phyloP scores from a whole-genome alignment of 2,888 invertebrate species.

The Liposcelis brunnea region DNA sequence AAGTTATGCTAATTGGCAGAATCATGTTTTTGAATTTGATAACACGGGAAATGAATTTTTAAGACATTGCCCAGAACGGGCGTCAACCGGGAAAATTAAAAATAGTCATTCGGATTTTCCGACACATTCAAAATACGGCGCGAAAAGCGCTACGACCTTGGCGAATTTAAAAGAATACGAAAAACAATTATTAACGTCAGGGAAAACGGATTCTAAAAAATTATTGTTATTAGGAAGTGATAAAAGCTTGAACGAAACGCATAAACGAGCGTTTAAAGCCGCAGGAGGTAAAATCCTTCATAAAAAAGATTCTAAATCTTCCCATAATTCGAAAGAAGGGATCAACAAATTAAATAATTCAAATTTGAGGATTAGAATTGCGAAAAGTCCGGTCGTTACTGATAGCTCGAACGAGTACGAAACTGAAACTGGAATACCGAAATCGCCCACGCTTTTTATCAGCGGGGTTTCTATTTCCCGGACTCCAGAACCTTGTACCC shows the following conservation, averaged over 20 bases:
- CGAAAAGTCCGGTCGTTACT: conserved; percentile 25
- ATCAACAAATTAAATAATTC: neutral
- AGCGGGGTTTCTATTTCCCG: conserved; percentile 38
- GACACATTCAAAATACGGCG: neutral
- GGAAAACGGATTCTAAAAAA: neutral
- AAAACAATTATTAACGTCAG: neutral
- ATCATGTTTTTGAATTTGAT: conserved; percentile 6
- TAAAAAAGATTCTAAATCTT: conserved; percentile 16
- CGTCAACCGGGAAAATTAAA: conserved; percentile 6
- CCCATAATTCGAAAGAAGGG: conserved; percentile 19
- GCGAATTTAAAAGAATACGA: conserved; percentile 5
- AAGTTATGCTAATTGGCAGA: neutral
- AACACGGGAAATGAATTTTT: conserved; percentile 4
- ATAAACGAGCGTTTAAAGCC: conserved; percentile 16
- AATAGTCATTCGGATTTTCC: neutral
- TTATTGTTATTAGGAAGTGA: conserved; percentile 1
- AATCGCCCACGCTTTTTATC: conserved; percentile 37
- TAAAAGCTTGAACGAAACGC: conserved; percentile 14
- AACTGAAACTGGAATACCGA: conserved; percentile 38
- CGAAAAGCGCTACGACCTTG: conserved; percentile 3
- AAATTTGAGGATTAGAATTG: conserved; percentile 16
- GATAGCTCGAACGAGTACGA: conserved; percentile 36
- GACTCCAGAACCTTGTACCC: conserved; percentile 32
- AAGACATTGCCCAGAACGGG: conserved; percentile 1
- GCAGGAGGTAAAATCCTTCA: conserved; percentile 19